phyloP scores from a whole-genome alignment of 2,113 vertebrate species.

The Engystomops pustulosus region DNA sequence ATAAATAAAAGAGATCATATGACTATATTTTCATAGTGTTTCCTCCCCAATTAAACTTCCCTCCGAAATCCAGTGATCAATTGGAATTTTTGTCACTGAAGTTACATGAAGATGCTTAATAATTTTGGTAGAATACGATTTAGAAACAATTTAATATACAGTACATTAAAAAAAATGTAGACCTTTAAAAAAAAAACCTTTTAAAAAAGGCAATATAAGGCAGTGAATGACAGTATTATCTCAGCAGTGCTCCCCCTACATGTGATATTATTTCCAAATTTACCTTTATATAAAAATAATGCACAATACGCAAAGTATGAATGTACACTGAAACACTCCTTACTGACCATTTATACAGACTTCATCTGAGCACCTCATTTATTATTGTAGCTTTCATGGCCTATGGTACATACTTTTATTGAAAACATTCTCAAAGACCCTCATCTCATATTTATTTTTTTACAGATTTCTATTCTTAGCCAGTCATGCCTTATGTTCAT shows the following conservation, averaged over 20 bases:
- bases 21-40: too few species aligned
- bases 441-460: conserved; percentile 31
- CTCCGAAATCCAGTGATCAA: too few species aligned
- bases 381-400: neutral
- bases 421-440: neutral
- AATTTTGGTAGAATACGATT: neutral
- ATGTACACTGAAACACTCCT: neutral
- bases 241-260: neutral
- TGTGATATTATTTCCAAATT: neutral
- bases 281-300: neutral
- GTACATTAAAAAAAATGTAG: neutral
- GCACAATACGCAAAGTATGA: conserved; percentile 2
- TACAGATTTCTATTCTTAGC: neutral
- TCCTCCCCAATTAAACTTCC: too few species aligned
- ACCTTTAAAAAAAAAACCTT: too few species aligned
- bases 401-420: conserved; percentile 13
- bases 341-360: neutral
- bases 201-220: too few species aligned
- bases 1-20: neutral
- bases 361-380: neutral
- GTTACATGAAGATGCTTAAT: neutral
- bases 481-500: neutral
- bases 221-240: neutral
- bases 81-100: neutral
- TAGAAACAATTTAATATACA: neutral